Evolutionary conservation across 2,888 invertebrate genomes (phyloP).

Genomic region (Pseudeuparius sepicola): DNA sequence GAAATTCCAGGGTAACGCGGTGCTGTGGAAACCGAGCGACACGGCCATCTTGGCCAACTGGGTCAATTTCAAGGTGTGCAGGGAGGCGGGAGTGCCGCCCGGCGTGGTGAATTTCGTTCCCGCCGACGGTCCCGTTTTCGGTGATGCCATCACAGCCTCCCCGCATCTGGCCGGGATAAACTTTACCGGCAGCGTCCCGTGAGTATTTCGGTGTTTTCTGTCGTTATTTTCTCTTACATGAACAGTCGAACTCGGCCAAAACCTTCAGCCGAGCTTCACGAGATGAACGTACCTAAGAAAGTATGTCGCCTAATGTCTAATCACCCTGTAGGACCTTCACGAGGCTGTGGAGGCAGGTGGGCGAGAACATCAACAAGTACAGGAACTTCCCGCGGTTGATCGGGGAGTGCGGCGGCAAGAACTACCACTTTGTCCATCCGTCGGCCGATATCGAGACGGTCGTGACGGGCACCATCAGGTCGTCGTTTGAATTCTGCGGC

Average conservation of each 20-base stretch:
- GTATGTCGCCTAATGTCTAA: no score
- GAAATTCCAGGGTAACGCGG: constrained; percentile 94
- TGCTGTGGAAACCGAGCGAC: constrained; percentile 98
- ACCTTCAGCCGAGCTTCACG: no score
- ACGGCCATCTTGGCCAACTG: constrained; percentile 94
- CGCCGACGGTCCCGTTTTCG: constrained; percentile 91
- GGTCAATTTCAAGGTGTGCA: constrained; percentile 83
- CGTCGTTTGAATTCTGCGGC: constrained; percentile 93
- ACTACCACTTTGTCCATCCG: constrained; percentile 94
- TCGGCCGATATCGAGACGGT: constrained; percentile 79
- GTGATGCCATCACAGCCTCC: constrained; percentile 77
- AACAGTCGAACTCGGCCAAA: no score
- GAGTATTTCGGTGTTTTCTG: constrained; percentile 32
- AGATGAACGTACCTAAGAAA: no score
- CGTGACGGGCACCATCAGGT: constrained; percentile 72
- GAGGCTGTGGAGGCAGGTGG: constrained; percentile 87
- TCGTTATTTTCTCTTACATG: no score
- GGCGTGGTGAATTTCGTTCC: constrained; percentile 98
- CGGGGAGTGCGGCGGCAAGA: constrained; percentile 98
- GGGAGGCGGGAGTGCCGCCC: constrained; percentile 91
- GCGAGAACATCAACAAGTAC: constrained; percentile 75
- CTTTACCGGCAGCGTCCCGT: constrained; percentile 96
- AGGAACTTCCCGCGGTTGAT: constrained; percentile 87
- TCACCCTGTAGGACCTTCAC: constrained; percentile 92
- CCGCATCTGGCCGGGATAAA: constrained; percentile 87